Evolutionary conservation across 2,113 vertebrate genomes (phyloP), one percentile per base, ranked within the genome.

Genomic region (Peromyscus leucopus): DNA sequence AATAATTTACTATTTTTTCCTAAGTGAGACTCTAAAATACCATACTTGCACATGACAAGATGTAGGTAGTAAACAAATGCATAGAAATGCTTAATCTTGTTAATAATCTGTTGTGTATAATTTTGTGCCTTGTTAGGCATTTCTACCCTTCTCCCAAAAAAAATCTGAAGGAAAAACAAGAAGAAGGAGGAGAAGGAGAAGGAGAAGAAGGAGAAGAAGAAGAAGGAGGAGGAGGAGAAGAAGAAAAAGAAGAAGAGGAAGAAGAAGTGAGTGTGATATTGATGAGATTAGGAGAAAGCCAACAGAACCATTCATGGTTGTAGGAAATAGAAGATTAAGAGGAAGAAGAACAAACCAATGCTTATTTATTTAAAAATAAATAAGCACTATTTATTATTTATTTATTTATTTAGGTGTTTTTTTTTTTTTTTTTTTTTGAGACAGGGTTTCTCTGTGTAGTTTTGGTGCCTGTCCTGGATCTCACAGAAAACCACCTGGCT

Each of bases 1-100:
- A 94, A n/a, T 87, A 86, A 82, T 63, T 82, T 31, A 42, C 19
- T 69, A n/a, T 90, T 90, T 90, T 83, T 90, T 24, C 86, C 67
- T n/a, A 67, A 75, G 33, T n/a, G 48, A 94, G 57, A 83, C 21
- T 39, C n/a, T 67, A 21, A 90, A 71, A 94, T 63, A 76, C 8
- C 31, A 51, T 67, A 15, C 13, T 76, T 69, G n/a, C 12, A 39
- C 1, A 87, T 69, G 85, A 71, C 21, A 69, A 51, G 79, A 82
- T n/a, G 42, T 33, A 74, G 22, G 42, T n/a, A 93, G 17, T 78
- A 42, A 95, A 82, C 33, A 76, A 59, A 92, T 93, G 59, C 39
- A 65, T 82, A 69, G 46, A 59, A 90, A 87, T 46, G 16, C 24
- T 90, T 51, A 71, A 24, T 33, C 5, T 57, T 92, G 36, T 67